Percentiles rank a stretch among this genome's conserved stretches.
phyloP scores from a whole-genome alignment of 2,797 vertebrate genomes.

The Novumbra hubbsi region DNA sequence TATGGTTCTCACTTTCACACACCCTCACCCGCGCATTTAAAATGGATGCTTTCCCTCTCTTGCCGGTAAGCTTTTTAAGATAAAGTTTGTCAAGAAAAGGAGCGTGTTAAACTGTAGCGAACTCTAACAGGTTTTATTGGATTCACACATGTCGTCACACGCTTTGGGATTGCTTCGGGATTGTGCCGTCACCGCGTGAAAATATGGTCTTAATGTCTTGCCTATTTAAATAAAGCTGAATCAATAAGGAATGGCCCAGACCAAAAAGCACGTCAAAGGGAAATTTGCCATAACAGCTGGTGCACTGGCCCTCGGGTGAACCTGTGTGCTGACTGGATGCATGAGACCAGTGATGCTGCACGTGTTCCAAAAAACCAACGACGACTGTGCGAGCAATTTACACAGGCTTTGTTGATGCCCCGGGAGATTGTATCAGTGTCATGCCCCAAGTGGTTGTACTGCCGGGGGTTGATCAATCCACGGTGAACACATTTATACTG shows the following conservation, averaged over 20 bases:
- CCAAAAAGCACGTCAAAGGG: background rate
- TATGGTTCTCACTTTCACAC: constrained; percentile 19
- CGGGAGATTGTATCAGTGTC: background rate
- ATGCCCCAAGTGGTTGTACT: background rate
- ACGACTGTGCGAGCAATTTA: background rate
- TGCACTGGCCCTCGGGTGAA: background rate
- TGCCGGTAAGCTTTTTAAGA: constrained; percentile 5
- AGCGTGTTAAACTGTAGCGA: background rate
- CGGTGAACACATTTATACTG: background rate
- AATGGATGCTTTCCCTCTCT: constrained; percentile 46
- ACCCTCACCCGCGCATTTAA: constrained; percentile 29
- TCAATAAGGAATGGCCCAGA: no score
- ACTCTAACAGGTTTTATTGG: background rate
- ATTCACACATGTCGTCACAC: no score
- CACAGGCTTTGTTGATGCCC: background rate
- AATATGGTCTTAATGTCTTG: no score
- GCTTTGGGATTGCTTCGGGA: no score
- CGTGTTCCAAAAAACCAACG: background rate
- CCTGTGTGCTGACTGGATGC: background rate
- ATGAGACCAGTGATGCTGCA: background rate
- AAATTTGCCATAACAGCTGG: background rate
- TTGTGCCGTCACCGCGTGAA: no score
- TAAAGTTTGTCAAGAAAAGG: constrained; percentile 20
- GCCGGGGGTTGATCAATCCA: background rate
- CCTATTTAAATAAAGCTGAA: no score